A percentile compares a stretch with the other conserved stretches of the same genome.
Evolutionary conservation across 2,113 vertebrate genomes (phyloP).

Genomic region (Paralichthys olivaceus): DNA sequence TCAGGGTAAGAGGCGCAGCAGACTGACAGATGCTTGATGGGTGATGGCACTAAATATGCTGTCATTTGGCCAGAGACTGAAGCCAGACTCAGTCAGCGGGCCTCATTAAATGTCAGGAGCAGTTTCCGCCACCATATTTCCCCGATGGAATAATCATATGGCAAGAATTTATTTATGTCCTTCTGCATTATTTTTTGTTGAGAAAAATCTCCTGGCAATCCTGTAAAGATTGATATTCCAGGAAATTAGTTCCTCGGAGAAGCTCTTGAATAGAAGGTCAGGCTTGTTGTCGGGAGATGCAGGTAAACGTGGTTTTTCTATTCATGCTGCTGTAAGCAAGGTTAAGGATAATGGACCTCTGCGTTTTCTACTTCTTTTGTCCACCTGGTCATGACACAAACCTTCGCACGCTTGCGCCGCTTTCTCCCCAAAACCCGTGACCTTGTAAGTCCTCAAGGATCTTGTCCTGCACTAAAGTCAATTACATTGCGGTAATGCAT

Average conservation of each 20-base stretch:
- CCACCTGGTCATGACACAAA: slow-evolving; percentile 9
- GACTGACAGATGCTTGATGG: slow-evolving; percentile 72
- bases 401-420: background rate
- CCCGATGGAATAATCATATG: slow-evolving; percentile 1
- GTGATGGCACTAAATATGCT: slow-evolving; percentile 72
- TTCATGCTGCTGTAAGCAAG: slow-evolving; percentile 32
- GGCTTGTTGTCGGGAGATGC: slow-evolving; percentile 21
- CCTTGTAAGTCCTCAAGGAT: slow-evolving; percentile 69
- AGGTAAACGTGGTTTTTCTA: background rate
- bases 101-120: slow-evolving; percentile 41
- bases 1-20: slow-evolving; percentile 60
- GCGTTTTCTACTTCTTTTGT: slow-evolving; percentile 27
- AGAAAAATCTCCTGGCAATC: background rate
- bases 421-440: slow-evolving; percentile 50
- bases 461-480: slow-evolving; percentile 73
- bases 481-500: slow-evolving; percentile 79
- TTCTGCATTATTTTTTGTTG: slow-evolving; percentile 9
- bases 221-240: slow-evolving; percentile 12
- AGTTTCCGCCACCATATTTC: slow-evolving; percentile 13
- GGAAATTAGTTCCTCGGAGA: slow-evolving; percentile 12
- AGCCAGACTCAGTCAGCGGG: slow-evolving; percentile 54
- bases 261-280: slow-evolving; percentile 8
- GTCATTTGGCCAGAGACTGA: slow-evolving; percentile 63
- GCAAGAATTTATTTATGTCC: slow-evolving; percentile 15
- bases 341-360: slow-evolving; percentile 59